These are phyloP conservation scores for Argyra leucocephala DNA, from an alignment of 2,888 invertebrate species.

Conservation along the genomic window DNA sequence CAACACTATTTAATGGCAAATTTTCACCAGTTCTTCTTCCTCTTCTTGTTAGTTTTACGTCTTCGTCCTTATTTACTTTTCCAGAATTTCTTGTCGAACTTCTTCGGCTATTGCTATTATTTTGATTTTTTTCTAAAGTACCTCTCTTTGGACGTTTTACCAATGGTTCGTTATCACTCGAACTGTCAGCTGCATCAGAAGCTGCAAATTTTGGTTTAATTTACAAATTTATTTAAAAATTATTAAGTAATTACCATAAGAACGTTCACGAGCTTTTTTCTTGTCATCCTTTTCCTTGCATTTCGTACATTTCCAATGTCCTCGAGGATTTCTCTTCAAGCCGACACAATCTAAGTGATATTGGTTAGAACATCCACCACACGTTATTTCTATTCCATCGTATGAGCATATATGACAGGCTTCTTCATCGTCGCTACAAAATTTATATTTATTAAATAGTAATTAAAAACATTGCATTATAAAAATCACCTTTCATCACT, in stretches of 20 bases:
- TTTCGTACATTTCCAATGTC: constrained; percentile 52
- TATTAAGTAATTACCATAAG: constrained; percentile 24
- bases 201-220: not conserved
- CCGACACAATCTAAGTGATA: constrained; percentile 68
- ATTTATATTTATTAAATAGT: constrained; percentile 16
- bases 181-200: constrained; percentile 20
- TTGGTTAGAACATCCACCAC: constrained; percentile 37
- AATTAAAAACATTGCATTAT: constrained; percentile 9
- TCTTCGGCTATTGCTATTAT: constrained; percentile 12
- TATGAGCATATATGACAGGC: constrained; percentile 36
- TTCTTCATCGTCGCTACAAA: constrained; percentile 30
- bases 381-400: constrained; percentile 34
- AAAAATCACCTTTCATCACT: constrained; percentile 21
- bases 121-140: constrained; percentile 24
- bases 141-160: constrained; percentile 32
- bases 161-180: constrained; percentile 27
- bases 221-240: constrained; percentile 1
- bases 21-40: constrained; percentile 37
- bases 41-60: constrained; percentile 22
- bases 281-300: constrained; percentile 45
- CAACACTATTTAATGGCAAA: constrained; percentile 53
- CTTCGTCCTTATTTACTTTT: constrained; percentile 2
- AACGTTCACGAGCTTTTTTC: constrained; percentile 26
- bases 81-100: not conserved
- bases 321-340: constrained; percentile 51